Conservation (phyloP, 2,888 invertebrate genomes). For the Xiphydria camelus region DNA sequence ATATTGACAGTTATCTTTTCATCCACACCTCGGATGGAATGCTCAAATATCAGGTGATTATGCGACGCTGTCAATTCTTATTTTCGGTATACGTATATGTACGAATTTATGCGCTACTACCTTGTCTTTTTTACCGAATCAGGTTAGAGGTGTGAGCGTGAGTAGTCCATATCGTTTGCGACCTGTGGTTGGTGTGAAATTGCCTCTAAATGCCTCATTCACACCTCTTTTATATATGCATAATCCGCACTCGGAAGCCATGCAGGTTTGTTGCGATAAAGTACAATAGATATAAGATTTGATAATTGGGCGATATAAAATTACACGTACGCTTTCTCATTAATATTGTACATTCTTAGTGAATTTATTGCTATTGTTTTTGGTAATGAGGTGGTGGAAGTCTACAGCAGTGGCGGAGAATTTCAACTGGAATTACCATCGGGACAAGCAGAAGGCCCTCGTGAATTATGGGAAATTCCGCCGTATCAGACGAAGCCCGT, state of each 20-base stretch:
- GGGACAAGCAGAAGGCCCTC: slow-evolving; percentile 77
- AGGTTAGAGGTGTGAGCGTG: slow-evolving; percentile 84
- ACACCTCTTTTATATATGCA: slow-evolving; percentile 88
- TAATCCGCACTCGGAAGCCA: slow-evolving; percentile 86
- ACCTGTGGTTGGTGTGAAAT: slow-evolving; percentile 86
- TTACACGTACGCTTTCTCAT: neutral
- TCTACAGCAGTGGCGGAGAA: slow-evolving; percentile 86
- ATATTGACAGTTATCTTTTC: slow-evolving; percentile 83
- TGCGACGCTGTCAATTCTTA: too few relatives aligned
- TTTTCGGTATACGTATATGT: slow-evolving; percentile 6
- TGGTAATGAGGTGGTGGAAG: slow-evolving; percentile 70
- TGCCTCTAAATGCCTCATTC: slow-evolving; percentile 90
- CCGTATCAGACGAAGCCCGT: slow-evolving; percentile 87
- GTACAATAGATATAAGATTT: neutral
- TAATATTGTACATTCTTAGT: neutral
- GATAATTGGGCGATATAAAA: neutral
- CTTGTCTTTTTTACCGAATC: slow-evolving; percentile 26
- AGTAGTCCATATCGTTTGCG: slow-evolving; percentile 89
- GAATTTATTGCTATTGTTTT: slow-evolving; percentile 6
- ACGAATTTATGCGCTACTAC: neutral
- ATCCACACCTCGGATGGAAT: slow-evolving; percentile 95
- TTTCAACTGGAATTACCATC: slow-evolving; percentile 85
- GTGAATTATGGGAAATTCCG: slow-evolving; percentile 87
- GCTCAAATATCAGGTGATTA: slow-evolving; percentile 81
- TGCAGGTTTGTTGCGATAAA: slow-evolving; percentile 69